Base-by-base conservation (phyloP, 2,888 invertebrate genomes). In the Ectropis crepuscularia region DNA sequence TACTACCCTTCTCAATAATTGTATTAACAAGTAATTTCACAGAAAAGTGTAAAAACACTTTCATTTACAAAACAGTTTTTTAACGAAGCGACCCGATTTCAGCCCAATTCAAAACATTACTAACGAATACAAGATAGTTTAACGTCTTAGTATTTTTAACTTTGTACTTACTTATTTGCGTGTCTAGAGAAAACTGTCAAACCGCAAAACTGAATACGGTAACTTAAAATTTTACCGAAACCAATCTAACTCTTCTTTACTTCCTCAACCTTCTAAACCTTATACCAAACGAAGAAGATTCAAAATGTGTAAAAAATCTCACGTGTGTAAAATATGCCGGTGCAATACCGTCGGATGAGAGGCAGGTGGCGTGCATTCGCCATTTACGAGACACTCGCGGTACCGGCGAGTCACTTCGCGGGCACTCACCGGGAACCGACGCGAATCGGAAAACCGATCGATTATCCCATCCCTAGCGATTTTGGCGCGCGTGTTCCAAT, bases 381-480 rank as follows among this genome's bases (percentile, higher is more conserved):
- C 91, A 91, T 89, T 90, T 90, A 88, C 78, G 79, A 83, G 82
- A 85, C 85, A 84, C 83, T 80, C 91, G 88, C 84, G 85, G 88
- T 72, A 77, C 82, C 76, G 83, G 78, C 80, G 83, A 86, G 90
- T 84, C 86, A 80, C 75, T 76, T 81, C 81, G 80, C 80, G 78
- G 71, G 77, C 75, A 75, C 72, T 76, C 59, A 54, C 55, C 64
- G 59, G 59, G 51, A 55, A 59, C 36, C 38, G 37, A 36, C 74
- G 81, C 80, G 76, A 77, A 79, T 69, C 71, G 60, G 45, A 37
- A 68, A 62, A 63, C 42, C 63, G 57, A 71, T 69, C 66, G 70
- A 71, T 55, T 67, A 53, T 48, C 58, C 47, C 62, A 55, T 46
- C 59, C 38, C 65, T 65, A 65, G 49, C 67, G 50, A 64, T 66